A percentile compares a stretch with the other conserved stretches of the same genome.
Conservation (phyloP, 1,140 invertebrate species). For the Chironomus tepperi region DNA sequence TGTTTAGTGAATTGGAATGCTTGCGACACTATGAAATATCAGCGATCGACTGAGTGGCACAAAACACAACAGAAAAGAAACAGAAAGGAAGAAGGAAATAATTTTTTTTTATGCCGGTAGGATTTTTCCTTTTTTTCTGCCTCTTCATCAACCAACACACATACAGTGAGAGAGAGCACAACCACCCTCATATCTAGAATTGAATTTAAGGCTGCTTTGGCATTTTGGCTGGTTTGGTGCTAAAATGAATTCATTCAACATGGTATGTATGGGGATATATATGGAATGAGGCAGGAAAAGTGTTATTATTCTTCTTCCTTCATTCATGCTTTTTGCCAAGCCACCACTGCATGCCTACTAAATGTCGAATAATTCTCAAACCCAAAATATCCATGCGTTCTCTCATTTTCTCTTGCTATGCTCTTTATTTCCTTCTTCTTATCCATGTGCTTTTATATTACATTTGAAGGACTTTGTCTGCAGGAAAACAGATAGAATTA, state of each 20-base stretch:
- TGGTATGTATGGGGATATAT: not conserved
- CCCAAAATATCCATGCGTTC: too few species aligned
- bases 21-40: slow-evolving; percentile 20
- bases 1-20: slow-evolving; percentile 1
- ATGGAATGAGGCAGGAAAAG: not conserved
- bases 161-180: not conserved
- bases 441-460: too few species aligned
- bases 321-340: not conserved
- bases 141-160: not conserved
- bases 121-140: not conserved
- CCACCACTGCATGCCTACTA: too few species aligned
- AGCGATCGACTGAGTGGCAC: slow-evolving; percentile 8
- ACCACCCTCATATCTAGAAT: not conserved
- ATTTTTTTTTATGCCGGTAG: not conserved
- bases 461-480: too few species aligned
- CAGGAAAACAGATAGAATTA: too few species aligned
- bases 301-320: not conserved
- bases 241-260: not conserved
- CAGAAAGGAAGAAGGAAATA: not conserved
- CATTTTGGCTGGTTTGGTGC: not conserved
- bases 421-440: too few species aligned
- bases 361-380: too few species aligned
- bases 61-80: not conserved
- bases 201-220: slow-evolving; percentile 17
- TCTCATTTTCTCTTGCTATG: too few species aligned